Evolutionary conservation across 35 echinoderm and acorn worm species (phyloP).

Genomic region (Anneissia japonica): DNA sequence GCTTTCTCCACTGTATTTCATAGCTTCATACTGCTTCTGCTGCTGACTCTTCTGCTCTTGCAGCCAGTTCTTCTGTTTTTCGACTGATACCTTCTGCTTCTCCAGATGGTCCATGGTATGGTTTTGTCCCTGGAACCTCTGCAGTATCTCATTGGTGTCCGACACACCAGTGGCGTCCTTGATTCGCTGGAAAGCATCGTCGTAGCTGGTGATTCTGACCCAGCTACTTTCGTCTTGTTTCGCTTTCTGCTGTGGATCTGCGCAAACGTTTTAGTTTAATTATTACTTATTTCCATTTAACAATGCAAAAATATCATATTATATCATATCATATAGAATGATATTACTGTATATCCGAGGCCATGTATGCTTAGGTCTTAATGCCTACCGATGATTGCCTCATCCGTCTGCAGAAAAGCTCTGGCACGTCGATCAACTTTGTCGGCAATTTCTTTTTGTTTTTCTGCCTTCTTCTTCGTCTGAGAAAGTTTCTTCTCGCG

Average conservation of each 20-base stretch:
- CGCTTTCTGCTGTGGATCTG: constrained; percentile 57
- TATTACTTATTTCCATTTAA: too few relatives aligned
- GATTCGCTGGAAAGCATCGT: constrained; percentile 74
- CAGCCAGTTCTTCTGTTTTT: constrained; percentile 73
- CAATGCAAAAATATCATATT: too few relatives aligned
- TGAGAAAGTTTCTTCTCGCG: constrained; percentile 68
- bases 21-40: constrained; percentile 73
- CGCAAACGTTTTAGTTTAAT: too few relatives aligned
- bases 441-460: constrained; percentile 95
- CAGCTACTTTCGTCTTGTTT: constrained; percentile 75
- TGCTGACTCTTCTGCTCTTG: constrained; percentile 67
- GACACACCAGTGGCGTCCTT: constrained; percentile 87
- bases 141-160: constrained; percentile 64
- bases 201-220: constrained; percentile 78
- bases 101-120: constrained; percentile 53
- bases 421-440: constrained; percentile 67
- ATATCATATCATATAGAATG: too few relatives aligned
- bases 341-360: background rate
- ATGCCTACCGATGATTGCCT: constrained; percentile 51
- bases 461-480: constrained; percentile 97
- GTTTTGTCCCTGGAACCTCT: constrained; percentile 67
- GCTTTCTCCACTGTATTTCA: constrained; percentile 97
- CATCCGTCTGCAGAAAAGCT: constrained; percentile 82
- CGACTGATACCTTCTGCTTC: constrained; percentile 51
- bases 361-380: background rate